Conservation (phyloP, 1,140 invertebrate species). For the Psix sp. region DNA sequence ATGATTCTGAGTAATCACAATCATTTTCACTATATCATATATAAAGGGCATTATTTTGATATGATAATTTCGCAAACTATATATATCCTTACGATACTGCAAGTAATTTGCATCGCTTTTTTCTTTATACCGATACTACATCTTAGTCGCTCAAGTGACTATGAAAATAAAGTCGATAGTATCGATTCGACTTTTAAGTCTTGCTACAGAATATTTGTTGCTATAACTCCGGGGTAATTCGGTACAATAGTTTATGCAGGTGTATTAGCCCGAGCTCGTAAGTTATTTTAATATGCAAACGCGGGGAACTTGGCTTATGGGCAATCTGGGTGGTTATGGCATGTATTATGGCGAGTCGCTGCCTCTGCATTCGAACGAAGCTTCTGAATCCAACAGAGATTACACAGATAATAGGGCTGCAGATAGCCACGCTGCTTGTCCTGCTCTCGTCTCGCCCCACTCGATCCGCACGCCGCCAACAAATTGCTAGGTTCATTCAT, state of each 20-base stretch:
- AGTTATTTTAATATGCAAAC: slow-evolving; percentile 55
- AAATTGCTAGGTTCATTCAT: slow-evolving; percentile 78
- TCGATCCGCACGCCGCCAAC: slow-evolving; percentile 66
- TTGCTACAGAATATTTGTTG: slow-evolving; percentile 26
- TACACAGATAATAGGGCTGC: slow-evolving; percentile 71
- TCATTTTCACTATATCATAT: too few species aligned
- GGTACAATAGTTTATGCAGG: slow-evolving; percentile 58
- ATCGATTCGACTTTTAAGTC: too few species aligned
- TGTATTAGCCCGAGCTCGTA: slow-evolving; percentile 48
- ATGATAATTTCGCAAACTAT: too few species aligned
- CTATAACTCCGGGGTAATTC: slow-evolving; percentile 53
- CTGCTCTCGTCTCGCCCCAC: background rate
- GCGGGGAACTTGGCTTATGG: slow-evolving; percentile 63
- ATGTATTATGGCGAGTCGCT: slow-evolving; percentile 68
- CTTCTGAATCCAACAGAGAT: slow-evolving; percentile 70
- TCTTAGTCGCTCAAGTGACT: too few species aligned
- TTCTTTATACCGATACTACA: too few species aligned
- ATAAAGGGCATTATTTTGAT: too few species aligned
- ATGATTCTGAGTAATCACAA: too few species aligned
- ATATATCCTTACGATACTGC: too few species aligned
- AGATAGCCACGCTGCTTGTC: slow-evolving; percentile 51
- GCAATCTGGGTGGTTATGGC: slow-evolving; percentile 59
- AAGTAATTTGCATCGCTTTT: too few species aligned
- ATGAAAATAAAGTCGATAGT: too few species aligned
- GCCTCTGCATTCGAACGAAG: slow-evolving; percentile 64